Conservation (phyloP, 2,888 invertebrate genomes). For the Platycheirus rosarum region DNA sequence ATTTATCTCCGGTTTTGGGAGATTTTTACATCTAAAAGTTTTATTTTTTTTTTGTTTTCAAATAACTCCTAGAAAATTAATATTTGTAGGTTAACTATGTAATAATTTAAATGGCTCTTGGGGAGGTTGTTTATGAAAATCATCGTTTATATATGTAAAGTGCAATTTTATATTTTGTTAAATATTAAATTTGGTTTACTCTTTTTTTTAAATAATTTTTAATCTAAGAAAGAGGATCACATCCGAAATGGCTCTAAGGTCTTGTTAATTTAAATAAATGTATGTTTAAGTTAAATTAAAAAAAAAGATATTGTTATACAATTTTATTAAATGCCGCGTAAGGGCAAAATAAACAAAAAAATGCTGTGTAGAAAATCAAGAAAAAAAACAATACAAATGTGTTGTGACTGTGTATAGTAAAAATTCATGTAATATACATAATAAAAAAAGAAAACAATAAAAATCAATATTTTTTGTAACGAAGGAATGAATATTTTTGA, state of each 20-base stretch:
- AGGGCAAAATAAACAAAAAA: neutral
- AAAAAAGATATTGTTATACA: constrained; percentile 40
- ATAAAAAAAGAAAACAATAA: constrained; percentile 14
- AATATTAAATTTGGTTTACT: constrained; percentile 42
- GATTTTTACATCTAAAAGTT: constrained; percentile 6
- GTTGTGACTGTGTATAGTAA: constrained; percentile 67
- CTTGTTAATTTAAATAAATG: constrained; percentile 55
- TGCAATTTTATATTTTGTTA: constrained; percentile 59
- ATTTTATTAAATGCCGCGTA: constrained; percentile 5
- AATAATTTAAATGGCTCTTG: constrained; percentile 35
- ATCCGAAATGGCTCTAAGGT: constrained; percentile 67
- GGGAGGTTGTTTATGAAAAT: constrained; percentile 43
- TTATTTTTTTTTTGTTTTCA: constrained; percentile 6
- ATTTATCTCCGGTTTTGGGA: constrained; percentile 43
- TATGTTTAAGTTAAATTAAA: constrained; percentile 49
- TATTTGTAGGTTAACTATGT: neutral
- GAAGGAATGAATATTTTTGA: constrained; percentile 58
- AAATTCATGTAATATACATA: constrained; percentile 38
- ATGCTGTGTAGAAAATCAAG: constrained; percentile 28
- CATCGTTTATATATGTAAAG: constrained; percentile 53
- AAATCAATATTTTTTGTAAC: constrained; percentile 59
- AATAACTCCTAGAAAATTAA: constrained; percentile 17
- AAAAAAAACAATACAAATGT: constrained; percentile 23
- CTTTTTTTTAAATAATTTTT: too few relatives aligned
- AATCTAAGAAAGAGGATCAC: constrained; percentile 38